Evolutionary conservation across 2,797 vertebrate species (phyloP).

Genomic region (Anas georgica): DNA sequence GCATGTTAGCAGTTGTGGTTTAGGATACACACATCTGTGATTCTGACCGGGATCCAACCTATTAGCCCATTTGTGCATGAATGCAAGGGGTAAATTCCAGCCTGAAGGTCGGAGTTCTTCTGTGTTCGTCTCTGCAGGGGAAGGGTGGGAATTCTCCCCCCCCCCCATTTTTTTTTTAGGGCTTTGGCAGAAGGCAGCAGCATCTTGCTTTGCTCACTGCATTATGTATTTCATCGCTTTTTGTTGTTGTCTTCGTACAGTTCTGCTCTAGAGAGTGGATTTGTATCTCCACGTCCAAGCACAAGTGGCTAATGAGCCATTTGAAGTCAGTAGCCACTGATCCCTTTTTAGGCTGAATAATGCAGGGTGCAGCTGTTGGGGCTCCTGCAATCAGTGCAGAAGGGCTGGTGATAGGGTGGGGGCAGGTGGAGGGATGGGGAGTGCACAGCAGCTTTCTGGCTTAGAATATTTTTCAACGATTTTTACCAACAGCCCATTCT

Average conservation of each 20-base stretch:
- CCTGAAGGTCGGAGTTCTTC: not conserved
- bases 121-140: not conserved
- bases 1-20: not conserved
- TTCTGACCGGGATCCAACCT: not conserved
- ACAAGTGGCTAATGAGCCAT: conserved; percentile 29
- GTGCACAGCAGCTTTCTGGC: not conserved
- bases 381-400: not conserved
- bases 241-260: not conserved
- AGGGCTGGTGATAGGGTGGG: not conserved
- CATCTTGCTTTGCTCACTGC: not conserved
- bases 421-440: not conserved
- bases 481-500: not conserved
- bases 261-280: not conserved
- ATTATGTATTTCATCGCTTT: not conserved
- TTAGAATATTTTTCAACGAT: not conserved
- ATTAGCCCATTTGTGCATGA: not conserved
- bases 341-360: conserved; percentile 8
- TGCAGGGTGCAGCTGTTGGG: not conserved
- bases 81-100: not conserved
- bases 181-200: not conserved
- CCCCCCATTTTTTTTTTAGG: not conserved
- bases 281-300: not conserved
- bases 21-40: not conserved
- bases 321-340: not conserved
- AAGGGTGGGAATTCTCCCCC: not conserved